Base-by-base conservation (phyloP, 2,797 vertebrate genomes). In the Gymnopithys bicolor region DNA sequence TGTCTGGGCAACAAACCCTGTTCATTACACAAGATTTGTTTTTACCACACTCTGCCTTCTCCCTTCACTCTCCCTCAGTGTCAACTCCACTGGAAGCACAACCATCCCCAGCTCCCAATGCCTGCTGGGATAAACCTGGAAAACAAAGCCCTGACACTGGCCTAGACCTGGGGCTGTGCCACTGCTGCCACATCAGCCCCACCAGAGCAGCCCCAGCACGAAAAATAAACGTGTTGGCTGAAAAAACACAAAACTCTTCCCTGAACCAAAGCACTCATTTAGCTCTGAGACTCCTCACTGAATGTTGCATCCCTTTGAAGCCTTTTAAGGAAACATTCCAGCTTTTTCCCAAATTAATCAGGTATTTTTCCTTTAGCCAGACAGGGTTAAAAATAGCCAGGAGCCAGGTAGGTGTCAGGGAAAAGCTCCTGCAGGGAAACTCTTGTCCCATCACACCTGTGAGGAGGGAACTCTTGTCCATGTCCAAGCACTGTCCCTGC, bases 171-270 rank as follows among this genome's bases (percentile, higher is more conserved):
- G 67, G 91, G 71, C 55, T 67, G 53, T 55, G 73, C 35, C 77
- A 37, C 41, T 4, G 63, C 49, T 63, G 22, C 84, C 45, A 49
- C 49, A 35, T 3, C 27, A 9, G 55, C 58, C 48, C 67, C 32
- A 3, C 48, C 92, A 75, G 70, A 7, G 6, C 87, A 77, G 73
- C 10, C 67, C 79, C 15, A 35, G 30, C 25, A 51, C 27, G 63
- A 68, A 75, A 85, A 86, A 68, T 25, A 45, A 76, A 87, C 8
- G 60, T 77, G 86, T 15, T 55, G 73, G 60, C 59, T 82, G 94
- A 87, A 67, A 89, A 90, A 93, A 82, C n/a, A 87, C 67, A 60
- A 71, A 95, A 39, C 62, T 93, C 70, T 89, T 70, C 93, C 83
- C 83, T 66, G 92, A 85, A 1, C 90, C 92, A 59, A 70, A 52